Evolutionary conservation across 2,888 invertebrate genomes (phyloP), one percentile per base, ranked within the genome.

Genomic region (Melipona beecheii): DNA sequence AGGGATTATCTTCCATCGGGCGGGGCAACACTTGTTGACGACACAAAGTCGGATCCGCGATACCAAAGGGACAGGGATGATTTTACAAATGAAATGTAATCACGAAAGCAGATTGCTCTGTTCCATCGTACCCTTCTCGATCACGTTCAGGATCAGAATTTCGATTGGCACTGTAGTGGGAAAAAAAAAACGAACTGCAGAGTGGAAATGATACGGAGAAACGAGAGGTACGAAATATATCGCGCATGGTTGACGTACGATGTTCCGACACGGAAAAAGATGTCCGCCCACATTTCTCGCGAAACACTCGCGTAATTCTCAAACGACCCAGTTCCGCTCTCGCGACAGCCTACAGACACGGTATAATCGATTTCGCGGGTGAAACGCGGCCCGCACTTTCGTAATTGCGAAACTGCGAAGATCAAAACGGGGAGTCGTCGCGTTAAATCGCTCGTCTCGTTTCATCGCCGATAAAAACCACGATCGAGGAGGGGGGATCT

Each of bases 331-430:
- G 78, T 78, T 77, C n/a, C 24, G 15, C 11, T 0, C 54, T n/a
- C 56, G 52, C 24, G 31, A 49, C 69, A 69, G 69, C 56, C 77
- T 79, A 69, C 69, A 43, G 69, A 79, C 69, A 69, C 49, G 62
- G 69, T 79, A 69, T 79, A 79, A 79, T 79, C 78, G 62, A 62
- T 43, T 50, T 31, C 58, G n/a, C 58, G n/a, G 13, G 2, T 43
- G n/a, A n/a, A 21, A 24, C 54, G 50, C 4, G 70, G 54, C 56
- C 50, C 49, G n/a, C 31, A 78, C 78, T 78, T 78, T 71, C 78
- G 54, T 80, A 78, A 80, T 80, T 71, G 43, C 70, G 58, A 70
- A 78, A 70, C 78, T 65, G 70, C 80, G 56, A 36, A 19, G n/a
- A 50, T 50, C 27, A 56, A 24, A 31, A 43, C 60, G 24, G 36